phyloP scores from a whole-genome alignment of 2,888 invertebrate genomes.

The Ophraella communa region DNA sequence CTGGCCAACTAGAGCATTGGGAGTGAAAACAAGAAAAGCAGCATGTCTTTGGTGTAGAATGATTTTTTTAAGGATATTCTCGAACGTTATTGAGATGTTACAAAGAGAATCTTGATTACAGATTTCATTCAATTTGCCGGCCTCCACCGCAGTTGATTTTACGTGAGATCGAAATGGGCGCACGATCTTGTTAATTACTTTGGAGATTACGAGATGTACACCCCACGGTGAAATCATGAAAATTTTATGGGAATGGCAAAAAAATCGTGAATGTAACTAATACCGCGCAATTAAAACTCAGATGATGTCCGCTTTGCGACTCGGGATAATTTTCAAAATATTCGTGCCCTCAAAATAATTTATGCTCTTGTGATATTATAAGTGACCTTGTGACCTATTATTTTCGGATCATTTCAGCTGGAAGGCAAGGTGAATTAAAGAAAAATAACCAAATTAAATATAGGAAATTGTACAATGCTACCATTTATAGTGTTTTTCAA shows the following conservation, averaged over 20 bases:
- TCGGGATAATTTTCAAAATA: too few species aligned
- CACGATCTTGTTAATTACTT: slow-evolving; percentile 56
- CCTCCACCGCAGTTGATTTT: slow-evolving; percentile 53
- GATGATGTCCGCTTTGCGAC: too few species aligned
- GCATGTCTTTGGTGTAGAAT: slow-evolving; percentile 40
- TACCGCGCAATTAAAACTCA: too few species aligned
- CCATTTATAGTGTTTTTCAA: too few species aligned
- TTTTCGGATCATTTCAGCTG: too few species aligned
- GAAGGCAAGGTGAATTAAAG: too few species aligned
- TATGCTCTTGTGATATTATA: too few species aligned
- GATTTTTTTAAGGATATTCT: slow-evolving; percentile 37
- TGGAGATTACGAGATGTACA: slow-evolving; percentile 49
- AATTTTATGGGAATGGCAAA: slow-evolving; percentile 51
- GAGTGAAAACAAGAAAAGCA: slow-evolving; percentile 43
- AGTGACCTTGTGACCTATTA: too few species aligned
- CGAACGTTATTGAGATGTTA: slow-evolving; percentile 53
- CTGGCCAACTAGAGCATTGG: slow-evolving; percentile 18
- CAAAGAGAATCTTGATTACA: slow-evolving; percentile 49
- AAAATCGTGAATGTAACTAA: slow-evolving; percentile 46
- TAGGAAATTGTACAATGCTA: too few species aligned
- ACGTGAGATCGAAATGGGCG: slow-evolving; percentile 50
- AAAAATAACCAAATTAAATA: too few species aligned
- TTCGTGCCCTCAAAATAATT: too few species aligned
- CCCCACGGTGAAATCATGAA: slow-evolving; percentile 44
- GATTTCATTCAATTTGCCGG: slow-evolving; percentile 51